Evolutionary conservation across 2,113 vertebrate genomes (phyloP), one percentile per base, ranked within the genome.

Genomic region (Struthidea cinerea): DNA sequence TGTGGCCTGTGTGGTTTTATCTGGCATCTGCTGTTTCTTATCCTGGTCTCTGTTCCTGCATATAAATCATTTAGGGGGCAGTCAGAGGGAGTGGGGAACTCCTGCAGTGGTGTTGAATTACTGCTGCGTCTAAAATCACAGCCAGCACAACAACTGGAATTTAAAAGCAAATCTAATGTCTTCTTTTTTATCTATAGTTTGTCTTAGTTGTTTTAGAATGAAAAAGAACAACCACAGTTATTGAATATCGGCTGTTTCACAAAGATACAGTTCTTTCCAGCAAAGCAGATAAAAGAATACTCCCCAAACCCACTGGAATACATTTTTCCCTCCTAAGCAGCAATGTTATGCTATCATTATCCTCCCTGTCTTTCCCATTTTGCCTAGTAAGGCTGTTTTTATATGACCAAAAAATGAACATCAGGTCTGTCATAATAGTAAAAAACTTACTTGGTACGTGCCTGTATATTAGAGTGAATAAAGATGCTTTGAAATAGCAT

Each of bases 21-120:
- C 78, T 68, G 85, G 61, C 75, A 73, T 83, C 57, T 87, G 71
- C 75, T 93, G 46, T 88, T 95, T 93, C 85, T 90, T n/a, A 53
- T 88, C 85, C 70, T 1, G 3, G 13, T 73, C 65, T 91, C 71
- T 74, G 46, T 42, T 78, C 65, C 84, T 91, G 82, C 59, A 27
- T 80, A 32, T 73, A 89, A 90, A 94, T 95, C 57, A 71, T 82
- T 55, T 16, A 47, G 49, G 22, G 57, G 74, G 44, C 56, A 84
- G 78, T 33, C 88, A 53, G 37, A 49, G 67, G 41, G 44, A 76
- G 78, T 47, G 70, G 50, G 68, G 44, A 80, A 33, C 78, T 83
- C 68, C 73, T 79, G 55, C 87, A 91, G 59, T 46, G 75, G 11
- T 90, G 50, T 13, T 70, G 75, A 83, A 30, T 93, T 87, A 61